Percentiles rank a stretch among this genome's conserved stretches.
These are phyloP conservation scores for Catalaphyllia jardinei DNA, from an alignment of 64 coral and sea anemone species.

Conservation along the genomic window DNA sequence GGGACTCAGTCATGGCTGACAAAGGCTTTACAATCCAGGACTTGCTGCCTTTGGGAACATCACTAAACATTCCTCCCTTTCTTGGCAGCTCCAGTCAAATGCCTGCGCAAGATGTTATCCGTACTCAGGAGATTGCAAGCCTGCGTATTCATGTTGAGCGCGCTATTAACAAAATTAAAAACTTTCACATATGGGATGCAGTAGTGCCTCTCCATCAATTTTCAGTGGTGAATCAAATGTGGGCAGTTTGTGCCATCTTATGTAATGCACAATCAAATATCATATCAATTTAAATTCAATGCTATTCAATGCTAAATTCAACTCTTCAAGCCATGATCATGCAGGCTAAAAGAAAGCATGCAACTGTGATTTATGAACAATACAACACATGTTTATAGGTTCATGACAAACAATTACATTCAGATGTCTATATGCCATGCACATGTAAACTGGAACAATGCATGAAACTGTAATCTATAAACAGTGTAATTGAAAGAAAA, in stretches of 20 bases:
- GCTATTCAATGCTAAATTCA: too few relatives aligned
- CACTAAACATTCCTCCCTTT: slow-evolving; percentile 23
- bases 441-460: too few relatives aligned
- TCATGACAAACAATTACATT: too few relatives aligned
- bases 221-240: slow-evolving; percentile 30
- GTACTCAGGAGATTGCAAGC: slow-evolving; percentile 26
- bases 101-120: slow-evolving; percentile 27
- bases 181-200: neutral
- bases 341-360: too few relatives aligned
- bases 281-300: too few relatives aligned
- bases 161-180: slow-evolving; percentile 60
- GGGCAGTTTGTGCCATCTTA: slow-evolving; percentile 21
- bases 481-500: too few relatives aligned
- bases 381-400: too few relatives aligned
- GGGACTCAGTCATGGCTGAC: slow-evolving; percentile 40
- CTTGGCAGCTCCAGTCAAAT: slow-evolving; percentile 36
- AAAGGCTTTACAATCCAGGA: slow-evolving; percentile 39
- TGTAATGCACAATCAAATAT: neutral
- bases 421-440: too few relatives aligned
- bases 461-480: too few relatives aligned
- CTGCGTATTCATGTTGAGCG: slow-evolving; percentile 48
- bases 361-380: too few relatives aligned
- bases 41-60: slow-evolving; percentile 11
- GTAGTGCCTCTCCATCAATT: slow-evolving; percentile 16
- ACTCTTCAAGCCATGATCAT: too few relatives aligned